Conservation (phyloP, 2,113 vertebrate genomes). For the Chlorocebus sabaeus region DNA sequence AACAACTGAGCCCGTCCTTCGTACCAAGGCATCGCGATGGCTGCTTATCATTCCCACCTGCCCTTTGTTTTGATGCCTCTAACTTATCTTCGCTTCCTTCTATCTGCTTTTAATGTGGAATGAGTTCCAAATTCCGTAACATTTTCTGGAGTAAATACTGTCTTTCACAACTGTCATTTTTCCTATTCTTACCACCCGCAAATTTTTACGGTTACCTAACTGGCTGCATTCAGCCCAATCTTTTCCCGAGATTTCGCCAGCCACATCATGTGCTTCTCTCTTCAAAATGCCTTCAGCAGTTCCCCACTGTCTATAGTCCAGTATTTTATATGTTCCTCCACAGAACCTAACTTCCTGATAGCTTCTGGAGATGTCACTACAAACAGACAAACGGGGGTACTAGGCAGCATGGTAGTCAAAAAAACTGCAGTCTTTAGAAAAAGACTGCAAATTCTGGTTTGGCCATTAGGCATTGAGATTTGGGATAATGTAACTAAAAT, state of each 20-base stretch:
- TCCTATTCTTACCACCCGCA: neutral
- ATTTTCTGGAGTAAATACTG: neutral
- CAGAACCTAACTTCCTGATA: neutral
- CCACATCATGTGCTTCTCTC: neutral
- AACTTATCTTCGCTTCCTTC: neutral
- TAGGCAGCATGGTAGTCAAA: too few species aligned
- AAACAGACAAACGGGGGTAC: too few species aligned
- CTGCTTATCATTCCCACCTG: neutral
- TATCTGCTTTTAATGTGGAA: neutral
- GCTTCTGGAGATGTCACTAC: neutral
- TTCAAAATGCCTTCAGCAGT: neutral
- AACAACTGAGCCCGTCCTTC: neutral
- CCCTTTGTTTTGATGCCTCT: neutral
- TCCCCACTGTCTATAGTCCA: neutral
- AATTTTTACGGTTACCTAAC: neutral
- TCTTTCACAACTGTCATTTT: neutral
- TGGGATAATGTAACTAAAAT: neutral
- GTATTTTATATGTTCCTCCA: neutral
- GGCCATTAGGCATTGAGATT: neutral
- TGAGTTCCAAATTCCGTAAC: neutral
- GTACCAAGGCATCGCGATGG: neutral
- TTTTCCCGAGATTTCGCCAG: neutral
- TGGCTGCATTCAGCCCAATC: neutral
- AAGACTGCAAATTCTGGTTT: neutral
- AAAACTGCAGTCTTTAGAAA: neutral